Conservation (phyloP, 2,888 invertebrate genomes). For the Philereme vetulata region DNA sequence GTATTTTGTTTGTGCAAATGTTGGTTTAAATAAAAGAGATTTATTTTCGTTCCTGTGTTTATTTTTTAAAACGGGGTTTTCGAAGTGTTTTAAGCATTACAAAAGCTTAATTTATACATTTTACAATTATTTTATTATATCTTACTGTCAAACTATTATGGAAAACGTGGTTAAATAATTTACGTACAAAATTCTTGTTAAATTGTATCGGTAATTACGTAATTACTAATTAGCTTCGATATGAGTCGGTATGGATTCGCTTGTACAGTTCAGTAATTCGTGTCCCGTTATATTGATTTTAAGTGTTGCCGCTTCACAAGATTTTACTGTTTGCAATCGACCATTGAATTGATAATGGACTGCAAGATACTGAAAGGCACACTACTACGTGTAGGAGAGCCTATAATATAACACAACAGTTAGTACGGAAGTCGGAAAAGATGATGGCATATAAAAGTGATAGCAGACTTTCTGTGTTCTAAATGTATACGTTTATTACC, state of each 20-base stretch:
- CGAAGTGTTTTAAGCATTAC: not conserved
- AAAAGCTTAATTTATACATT: too few species aligned
- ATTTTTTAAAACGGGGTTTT: not conserved
- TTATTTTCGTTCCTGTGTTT: not conserved
- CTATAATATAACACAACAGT: too few species aligned
- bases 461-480: too few species aligned
- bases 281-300: constrained; percentile 15
- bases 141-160: not conserved
- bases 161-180: not conserved
- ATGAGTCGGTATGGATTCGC: constrained; percentile 14
- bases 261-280: constrained; percentile 10
- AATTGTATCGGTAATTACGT: constrained; percentile 1
- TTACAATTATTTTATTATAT: too few species aligned
- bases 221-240: constrained; percentile 2
- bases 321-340: constrained; percentile 10
- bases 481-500: too few species aligned
- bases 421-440: too few species aligned
- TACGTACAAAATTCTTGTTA: not conserved
- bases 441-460: too few species aligned
- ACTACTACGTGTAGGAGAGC: too few species aligned
- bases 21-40: constrained; percentile 10
- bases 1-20: constrained; percentile 17
- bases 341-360: constrained; percentile 5
- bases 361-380: not conserved
- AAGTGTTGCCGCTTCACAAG: constrained; percentile 14